Evolutionary conservation across 2,797 vertebrate genomes (phyloP).

Genomic region (Phoebastria nigripes): DNA sequence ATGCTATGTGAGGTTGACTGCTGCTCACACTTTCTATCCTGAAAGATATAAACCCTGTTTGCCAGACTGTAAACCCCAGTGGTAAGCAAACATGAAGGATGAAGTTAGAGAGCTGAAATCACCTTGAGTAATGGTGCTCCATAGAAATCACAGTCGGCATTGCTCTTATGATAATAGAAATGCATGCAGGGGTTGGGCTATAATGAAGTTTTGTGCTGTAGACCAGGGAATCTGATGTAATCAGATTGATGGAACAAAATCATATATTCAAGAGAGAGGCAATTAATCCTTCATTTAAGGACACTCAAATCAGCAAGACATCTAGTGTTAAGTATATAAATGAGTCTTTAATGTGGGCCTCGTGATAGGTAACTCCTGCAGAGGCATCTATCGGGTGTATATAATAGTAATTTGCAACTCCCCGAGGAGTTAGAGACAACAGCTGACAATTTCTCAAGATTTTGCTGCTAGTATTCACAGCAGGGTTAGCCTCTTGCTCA

Average conservation of each 20-base stretch:
- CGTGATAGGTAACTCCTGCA: conserved; percentile 35
- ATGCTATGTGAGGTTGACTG: not conserved
- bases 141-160: not conserved
- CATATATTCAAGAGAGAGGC: not conserved
- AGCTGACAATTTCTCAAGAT: not conserved
- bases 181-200: not conserved
- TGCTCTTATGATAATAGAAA: not conserved
- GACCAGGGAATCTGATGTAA: conserved; percentile 33
- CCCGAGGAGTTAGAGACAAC: not conserved
- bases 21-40: not conserved
- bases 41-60: not conserved
- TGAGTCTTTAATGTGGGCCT: conserved; percentile 39
- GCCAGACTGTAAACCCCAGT: not conserved
- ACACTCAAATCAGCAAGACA: conserved; percentile 28
- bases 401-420: conserved; percentile 15
- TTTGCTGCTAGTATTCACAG: not conserved
- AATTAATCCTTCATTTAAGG: conserved; percentile 58
- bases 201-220: conserved; percentile 46
- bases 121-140: not conserved
- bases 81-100: not conserved
- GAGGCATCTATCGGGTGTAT: conserved; percentile 12
- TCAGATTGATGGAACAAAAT: conserved; percentile 40
- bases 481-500: not conserved
- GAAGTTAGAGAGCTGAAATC: not conserved
- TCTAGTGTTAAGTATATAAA: conserved; percentile 30